Base-by-base conservation (phyloP, 1,140 invertebrate species). In the Macrocentrus cingulum region DNA sequence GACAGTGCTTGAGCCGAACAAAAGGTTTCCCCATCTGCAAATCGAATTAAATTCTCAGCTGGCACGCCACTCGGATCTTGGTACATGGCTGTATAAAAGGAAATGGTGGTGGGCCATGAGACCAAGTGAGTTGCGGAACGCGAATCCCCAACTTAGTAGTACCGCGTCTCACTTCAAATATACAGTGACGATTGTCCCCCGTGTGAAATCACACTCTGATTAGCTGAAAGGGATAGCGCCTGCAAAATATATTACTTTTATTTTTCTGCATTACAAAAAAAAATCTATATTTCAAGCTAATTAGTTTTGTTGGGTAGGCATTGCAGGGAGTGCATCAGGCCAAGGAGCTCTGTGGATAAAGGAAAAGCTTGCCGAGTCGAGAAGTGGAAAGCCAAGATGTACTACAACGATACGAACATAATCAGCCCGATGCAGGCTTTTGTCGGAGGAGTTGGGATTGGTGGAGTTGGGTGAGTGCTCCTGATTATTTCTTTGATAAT, bases 41-140 rank as follows among this genome's bases (percentile, higher is more conserved):
- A 80, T 80, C 66, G 62, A 75, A 78, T 80, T 80, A 80, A 73
- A 70, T 64, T 71, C 69, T 80, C 66, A 80, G 63, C 57, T 41
- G 53, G 55, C 78, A 80, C 75, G 78, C 78, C 56, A 78, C 70
- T 66, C 20, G 61, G 61, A 70, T 72, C 66, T 65, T 57, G 58
- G 11, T 46, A 62, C 32, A 50, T 22, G 44, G 9, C n/a, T 23
- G 37, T 79, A 80, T 79, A 77, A 77, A 78, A 76, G 69, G 52
- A 53, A 67, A 63, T 66, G 62, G 66, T 66, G 58, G 34, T 41
- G 53, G 56, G 61, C 60, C 61, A 59, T 61, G 62, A 49, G 64
- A 52, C 45, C 65, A 76, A 80, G 77, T 78, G 76, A 79, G 73
- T 66, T 74, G 76, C 73, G 73, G 76, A 71, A 71, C 69, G 72